These are phyloP conservation scores for Pomacea canaliculata DNA, from an alignment of 2,888 invertebrate species.

Conservation along the genomic window DNA sequence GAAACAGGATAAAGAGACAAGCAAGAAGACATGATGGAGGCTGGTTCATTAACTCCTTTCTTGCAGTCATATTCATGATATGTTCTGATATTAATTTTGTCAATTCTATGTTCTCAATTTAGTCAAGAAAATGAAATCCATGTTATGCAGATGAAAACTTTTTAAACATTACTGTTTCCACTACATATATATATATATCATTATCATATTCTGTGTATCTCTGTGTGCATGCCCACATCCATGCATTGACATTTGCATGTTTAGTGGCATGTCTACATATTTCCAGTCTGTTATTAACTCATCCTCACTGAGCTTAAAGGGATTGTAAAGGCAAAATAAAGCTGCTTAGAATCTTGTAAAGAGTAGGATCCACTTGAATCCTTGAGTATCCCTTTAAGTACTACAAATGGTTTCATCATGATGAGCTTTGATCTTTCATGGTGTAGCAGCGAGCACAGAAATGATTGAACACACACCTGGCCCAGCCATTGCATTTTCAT, in stretches of 20 bases:
- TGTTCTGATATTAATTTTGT: no score
- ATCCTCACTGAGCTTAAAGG: neutral
- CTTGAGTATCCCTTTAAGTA: neutral
- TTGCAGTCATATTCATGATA: no score
- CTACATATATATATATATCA: neutral
- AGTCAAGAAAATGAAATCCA: neutral
- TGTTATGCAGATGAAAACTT: neutral
- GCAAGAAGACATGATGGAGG: no score
- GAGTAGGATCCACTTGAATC: no score
- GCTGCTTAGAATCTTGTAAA: no score
- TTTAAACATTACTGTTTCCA: neutral
- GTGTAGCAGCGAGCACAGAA: no score
- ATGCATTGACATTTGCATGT: neutral
- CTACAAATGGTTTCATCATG: no score
- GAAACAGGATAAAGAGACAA: no score
- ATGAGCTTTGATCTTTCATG: no score
- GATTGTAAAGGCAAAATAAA: no score
- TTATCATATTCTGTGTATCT: neutral
- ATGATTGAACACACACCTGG: conserved; percentile 45
- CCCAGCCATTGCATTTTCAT: conserved; percentile 57
- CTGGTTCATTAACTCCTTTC: no score
- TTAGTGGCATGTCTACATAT: neutral
- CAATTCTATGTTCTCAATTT: neutral
- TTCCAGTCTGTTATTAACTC: neutral
- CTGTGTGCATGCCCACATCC: conserved; percentile 3